A percentile compares a stretch with the other conserved stretches of the same genome.
Evolutionary conservation across 2,113 vertebrate genomes (phyloP).

Genomic region (Epinephelus cyanopodus): DNA sequence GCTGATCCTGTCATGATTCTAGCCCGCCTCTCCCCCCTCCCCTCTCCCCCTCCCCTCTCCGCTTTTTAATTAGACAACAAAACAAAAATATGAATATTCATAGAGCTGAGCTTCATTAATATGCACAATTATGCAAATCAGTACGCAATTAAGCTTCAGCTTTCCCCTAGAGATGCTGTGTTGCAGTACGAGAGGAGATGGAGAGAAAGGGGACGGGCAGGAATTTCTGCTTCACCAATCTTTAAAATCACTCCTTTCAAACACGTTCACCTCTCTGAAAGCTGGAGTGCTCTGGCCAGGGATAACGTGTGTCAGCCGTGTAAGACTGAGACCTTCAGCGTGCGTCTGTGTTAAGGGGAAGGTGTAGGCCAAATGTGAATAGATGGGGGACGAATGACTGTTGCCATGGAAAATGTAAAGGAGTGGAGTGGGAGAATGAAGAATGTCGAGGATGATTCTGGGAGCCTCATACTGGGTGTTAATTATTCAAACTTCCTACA

Average conservation of each 20-base stretch:
- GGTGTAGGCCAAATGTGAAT: conserved; percentile 59
- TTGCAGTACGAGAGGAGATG: conserved; percentile 70
- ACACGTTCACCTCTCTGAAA: conserved; percentile 56
- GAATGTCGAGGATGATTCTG: conserved; percentile 78
- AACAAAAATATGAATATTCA: conserved; percentile 97
- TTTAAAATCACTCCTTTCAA: conserved; percentile 75
- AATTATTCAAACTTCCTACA: conserved; percentile 85
- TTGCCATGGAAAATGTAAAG: conserved; percentile 81
- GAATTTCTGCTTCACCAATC: conserved; percentile 82
- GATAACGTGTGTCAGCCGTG: conserved; percentile 43
- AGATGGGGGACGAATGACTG: conserved; percentile 66
- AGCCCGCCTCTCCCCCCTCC: conserved; percentile 48
- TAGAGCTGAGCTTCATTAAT: conserved; percentile 89
- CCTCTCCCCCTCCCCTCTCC: conserved; percentile 59
- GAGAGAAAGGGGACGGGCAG: conserved; percentile 69
- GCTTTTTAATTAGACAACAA: conserved; percentile 94
- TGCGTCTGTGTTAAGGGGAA: conserved; percentile 39
- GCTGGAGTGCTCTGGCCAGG: conserved; percentile 43
- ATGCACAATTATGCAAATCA: conserved; percentile 97
- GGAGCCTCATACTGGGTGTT: conserved; percentile 79
- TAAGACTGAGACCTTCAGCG: conserved; percentile 41
- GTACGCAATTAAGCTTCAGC: conserved; percentile 90
- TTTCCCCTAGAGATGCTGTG: conserved; percentile 82
- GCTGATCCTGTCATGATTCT: conserved; percentile 83
- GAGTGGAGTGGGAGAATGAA: conserved; percentile 72